These are phyloP conservation scores for Troides oblongomaculatus DNA, from an alignment of 2,888 invertebrate species.

Conservation along the genomic window DNA sequence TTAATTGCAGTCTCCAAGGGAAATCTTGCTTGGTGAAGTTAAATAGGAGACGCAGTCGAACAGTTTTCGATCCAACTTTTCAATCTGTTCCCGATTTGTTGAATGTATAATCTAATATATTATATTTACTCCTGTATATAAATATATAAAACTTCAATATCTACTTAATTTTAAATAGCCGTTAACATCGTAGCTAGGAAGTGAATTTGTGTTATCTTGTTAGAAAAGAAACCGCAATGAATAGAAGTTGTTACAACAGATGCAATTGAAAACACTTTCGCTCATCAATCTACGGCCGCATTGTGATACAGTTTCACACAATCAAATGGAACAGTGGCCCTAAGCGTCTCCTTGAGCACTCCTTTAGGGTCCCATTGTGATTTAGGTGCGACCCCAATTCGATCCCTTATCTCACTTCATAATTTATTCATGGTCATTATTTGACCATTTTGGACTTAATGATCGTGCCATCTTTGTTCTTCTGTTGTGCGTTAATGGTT, in stretches of 20 bases:
- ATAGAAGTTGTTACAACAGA: conserved; percentile 13
- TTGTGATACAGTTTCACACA: conserved; percentile 72
- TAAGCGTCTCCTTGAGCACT: conserved; percentile 57
- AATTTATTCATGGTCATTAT: conserved; percentile 80
- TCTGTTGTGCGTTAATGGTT: conserved; percentile 64
- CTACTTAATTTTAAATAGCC: too few relatives aligned
- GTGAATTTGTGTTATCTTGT: too few relatives aligned
- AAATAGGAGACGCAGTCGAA: too few relatives aligned
- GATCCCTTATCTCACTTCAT: conserved; percentile 63
- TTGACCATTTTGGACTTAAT: conserved; percentile 77
- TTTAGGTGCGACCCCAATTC: conserved; percentile 55
- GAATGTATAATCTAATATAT: too few relatives aligned
- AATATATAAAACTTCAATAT: too few relatives aligned
- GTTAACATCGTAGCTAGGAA: too few relatives aligned
- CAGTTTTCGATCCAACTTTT: too few relatives aligned
- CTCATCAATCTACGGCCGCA: conserved; percentile 60
- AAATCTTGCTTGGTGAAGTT: too few relatives aligned
- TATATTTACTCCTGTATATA: too few relatives aligned
- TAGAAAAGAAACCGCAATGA: neutral
- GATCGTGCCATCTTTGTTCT: conserved; percentile 73
- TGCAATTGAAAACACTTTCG: conserved; percentile 27
- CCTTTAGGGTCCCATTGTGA: conserved; percentile 62
- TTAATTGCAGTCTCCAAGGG: too few relatives aligned
- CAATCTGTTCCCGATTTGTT: too few relatives aligned
- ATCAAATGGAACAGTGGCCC: conserved; percentile 65